Evolutionary conservation across 2,113 vertebrate species (phyloP), one percentile per base, ranked within the genome.

Genomic region (Dipodomys stephensi): DNA sequence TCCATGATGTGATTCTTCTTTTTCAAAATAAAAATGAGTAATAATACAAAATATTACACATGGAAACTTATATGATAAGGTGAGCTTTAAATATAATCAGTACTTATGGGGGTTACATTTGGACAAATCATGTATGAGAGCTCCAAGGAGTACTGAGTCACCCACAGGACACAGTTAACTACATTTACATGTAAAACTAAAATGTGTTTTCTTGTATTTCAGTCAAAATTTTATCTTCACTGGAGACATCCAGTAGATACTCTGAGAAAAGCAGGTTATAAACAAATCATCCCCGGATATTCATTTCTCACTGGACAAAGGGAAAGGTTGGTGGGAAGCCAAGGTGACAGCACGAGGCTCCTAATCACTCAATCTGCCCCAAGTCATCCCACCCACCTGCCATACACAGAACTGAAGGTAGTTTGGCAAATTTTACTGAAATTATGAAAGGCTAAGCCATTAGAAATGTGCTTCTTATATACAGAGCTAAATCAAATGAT

Each of bases 31-130:
- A 88, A 92, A 90, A 88, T 60, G 64, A 92, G 10, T 65, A 93
- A 57, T 78, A 86, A n/a, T 30, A 60, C 72, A 89, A 73, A 93
- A 90, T 90, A 87, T 69, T 62, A 94, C 82, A 90, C n/a, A 90
- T 35, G 23, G 53, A 81, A 85, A 87, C 85, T 76, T 87, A 84
- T 4, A 25, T 60, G 91, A 73, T 67, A 73, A 86, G 68, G 69
- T 69, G 39, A 89, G 89, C 83, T 89, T 88, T 74, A 83, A 90
- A 83, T 67, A 93, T 16, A 92, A 93, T 87, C 82, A 85, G 32
- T 78, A 87, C 49, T 87, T 93, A 79, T 71, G 65, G 19, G 13
- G 28, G 64, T 77, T 90, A 11, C 87, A 68, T 20, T 87, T 84
- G 93, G 87, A 13, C 32, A 89, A 92, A 80, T 28, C 28, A 78